Percentiles rank a stretch among this genome's conserved stretches.
phyloP scores from a whole-genome alignment of 2,113 vertebrate genomes.

The Pseudopodoces humilis region DNA sequence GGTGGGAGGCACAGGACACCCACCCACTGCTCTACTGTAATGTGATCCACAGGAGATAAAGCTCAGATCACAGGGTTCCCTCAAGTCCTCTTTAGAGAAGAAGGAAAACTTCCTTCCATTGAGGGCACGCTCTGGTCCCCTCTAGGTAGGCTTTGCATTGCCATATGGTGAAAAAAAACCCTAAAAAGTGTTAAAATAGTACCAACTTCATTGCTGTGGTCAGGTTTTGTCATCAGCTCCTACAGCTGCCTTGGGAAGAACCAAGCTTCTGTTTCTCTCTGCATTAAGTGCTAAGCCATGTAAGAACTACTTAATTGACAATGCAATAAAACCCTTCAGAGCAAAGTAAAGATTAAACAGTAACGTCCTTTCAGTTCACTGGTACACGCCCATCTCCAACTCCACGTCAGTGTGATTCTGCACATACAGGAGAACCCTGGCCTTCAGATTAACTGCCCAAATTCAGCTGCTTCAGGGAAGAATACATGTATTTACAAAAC shows the following conservation, averaged over 20 bases:
- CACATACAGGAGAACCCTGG: not conserved
- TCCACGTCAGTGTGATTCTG: not conserved
- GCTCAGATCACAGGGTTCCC: not conserved
- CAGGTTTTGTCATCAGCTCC: not conserved
- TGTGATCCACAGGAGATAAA: not conserved
- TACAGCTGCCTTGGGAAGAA: not conserved
- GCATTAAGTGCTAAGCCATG: not conserved
- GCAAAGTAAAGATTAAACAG: not conserved
- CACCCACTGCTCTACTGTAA: not conserved
- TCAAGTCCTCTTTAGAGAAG: not conserved
- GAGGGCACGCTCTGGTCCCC: not conserved
- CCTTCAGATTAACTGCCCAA: not conserved
- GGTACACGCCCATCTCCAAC: not conserved
- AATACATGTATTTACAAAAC: not conserved
- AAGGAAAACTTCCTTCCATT: not conserved
- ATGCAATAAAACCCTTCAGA: not conserved
- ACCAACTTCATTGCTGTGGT: not conserved
- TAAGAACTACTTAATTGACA: not conserved
- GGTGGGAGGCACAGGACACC: not conserved
- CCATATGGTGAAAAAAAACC: rapidly evolving
- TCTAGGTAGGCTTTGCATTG: not conserved
- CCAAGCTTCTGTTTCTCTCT: not conserved
- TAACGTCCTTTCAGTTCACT: not conserved
- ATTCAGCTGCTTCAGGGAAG: not conserved
- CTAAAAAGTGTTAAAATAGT: not conserved